Evolutionary conservation across 2,113 vertebrate species (phyloP), one percentile per base, ranked within the genome.

Genomic region (Myiozetetes cayanensis): DNA sequence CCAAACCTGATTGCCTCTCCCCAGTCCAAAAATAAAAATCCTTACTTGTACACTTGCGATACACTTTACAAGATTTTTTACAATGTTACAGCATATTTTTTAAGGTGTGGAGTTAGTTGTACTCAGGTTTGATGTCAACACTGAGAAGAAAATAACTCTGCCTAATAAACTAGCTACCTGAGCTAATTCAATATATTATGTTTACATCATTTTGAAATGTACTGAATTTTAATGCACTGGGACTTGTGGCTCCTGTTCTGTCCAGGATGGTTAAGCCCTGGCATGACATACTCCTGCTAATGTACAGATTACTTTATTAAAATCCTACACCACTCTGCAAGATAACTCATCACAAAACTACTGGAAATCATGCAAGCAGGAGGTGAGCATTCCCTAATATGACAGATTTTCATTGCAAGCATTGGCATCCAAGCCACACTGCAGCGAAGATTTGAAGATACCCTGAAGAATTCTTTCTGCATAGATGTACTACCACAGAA

Each of bases 221-320:
- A 81, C 56, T 78, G 85, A 83, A 83, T 89, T 87, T 70, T 72
- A 92, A 21, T 73, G 39, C 47, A 28, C 71, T 79, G 92, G 88
- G 91, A 92, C 89, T 92, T 96, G 80, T 50, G 76, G 85, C 33
- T 92, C n/a, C 31, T 68, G 41, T 91, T 90, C 77, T 82, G 84
- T 73, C 33, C 71, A 71, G 49, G n/a, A 59, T 62, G 53, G 44
- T 86, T 95, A 83, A 71, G 65, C 59, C 55, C 39, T 58, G 25
- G 61, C 53, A 63, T 62, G 52, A 91, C 80, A 85, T 67, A 46
- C 22, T 82, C 31, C 53, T 61, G 65, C 62, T 87, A 92, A 86
- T 58, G 68, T 81, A 86, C 79, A 87, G 66, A 89, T 92, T 66
- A 94, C 62, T 91, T 52, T 68, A 85, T 85, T 93, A 92, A 92